These are phyloP conservation scores for Papilio xuthus DNA, from an alignment of 1,140 invertebrate genomes.

Conservation along the genomic window DNA sequence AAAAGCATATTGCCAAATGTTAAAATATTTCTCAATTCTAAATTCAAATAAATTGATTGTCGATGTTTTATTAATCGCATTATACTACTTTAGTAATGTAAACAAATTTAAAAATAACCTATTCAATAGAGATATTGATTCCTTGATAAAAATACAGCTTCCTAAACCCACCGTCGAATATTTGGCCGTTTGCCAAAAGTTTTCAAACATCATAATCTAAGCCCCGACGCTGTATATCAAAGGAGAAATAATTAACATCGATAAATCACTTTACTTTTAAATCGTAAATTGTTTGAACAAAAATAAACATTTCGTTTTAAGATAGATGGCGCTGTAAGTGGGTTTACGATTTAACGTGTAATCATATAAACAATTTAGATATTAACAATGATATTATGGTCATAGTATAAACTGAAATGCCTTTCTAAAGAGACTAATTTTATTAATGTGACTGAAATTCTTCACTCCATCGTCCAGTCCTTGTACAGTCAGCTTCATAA, in stretches of 20 bases:
- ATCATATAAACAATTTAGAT: constrained; percentile 7
- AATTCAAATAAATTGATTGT: neutral
- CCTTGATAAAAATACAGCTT: neutral
- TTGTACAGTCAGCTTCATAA: no score
- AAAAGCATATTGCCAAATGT: neutral
- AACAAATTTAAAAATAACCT: constrained; percentile 1
- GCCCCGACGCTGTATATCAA: neutral
- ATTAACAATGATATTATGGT: neutral
- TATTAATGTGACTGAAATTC: no score
- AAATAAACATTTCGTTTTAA: constrained; percentile 13
- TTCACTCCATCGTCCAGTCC: no score
- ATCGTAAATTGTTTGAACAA: constrained; percentile 7
- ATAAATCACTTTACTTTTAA: constrained; percentile 11
- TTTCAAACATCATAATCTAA: constrained; percentile 24
- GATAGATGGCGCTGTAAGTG: constrained; percentile 1
- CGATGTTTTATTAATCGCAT: neutral
- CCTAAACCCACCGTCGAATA: constrained; percentile 1
- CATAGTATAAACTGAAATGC: no score
- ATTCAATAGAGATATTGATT: constrained; percentile 18
- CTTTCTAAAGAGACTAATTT: no score
- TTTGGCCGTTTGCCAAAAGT: constrained; percentile 9
- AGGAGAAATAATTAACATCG: constrained; percentile 4
- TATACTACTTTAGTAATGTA: neutral
- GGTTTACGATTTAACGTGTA: neutral
- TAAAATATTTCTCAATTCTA: neutral